Evolutionary conservation across 2,888 invertebrate genomes (phyloP), one percentile per base, ranked within the genome.

Genomic region (Dermolepida albohirtum): DNA sequence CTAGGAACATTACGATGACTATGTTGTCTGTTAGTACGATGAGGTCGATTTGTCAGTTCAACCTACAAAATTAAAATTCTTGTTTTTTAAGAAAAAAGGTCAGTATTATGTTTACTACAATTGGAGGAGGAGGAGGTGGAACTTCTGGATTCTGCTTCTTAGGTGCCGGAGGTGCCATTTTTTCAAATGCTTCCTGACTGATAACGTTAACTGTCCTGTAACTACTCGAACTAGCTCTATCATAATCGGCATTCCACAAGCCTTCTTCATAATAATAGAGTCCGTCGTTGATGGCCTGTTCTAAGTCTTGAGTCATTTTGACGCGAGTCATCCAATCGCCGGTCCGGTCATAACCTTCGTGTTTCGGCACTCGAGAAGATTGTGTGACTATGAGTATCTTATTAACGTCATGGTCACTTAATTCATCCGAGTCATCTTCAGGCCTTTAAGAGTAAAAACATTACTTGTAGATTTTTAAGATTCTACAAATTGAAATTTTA

Each of bases 201-300:
- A 97, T 95, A 70, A 97, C 85, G 73, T 92, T 95, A 47, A 97
- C 94, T 0, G 95, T 96, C 81, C 94, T 92, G 84, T 93, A 93
- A 74, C 88, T 89, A 68, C 85, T 86, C 55, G 83, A 80, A 22
- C 84, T 81, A 12, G 84, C 83, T 49, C 86, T 84, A 76, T 87
- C 86, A 71, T 89, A 88, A 44, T 86, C 82, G 65, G 88, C 89
- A 12, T 87, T 90, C 95, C 95, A 95, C 64, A 98, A 84, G 79
- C 97, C 97, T 80, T 97, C 96, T 84, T 99, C 98, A 77, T 98
- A 99, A 77, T 95, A 94, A 79, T 90, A 91, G 16, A 99, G 87
- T n/a, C 98, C 98, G 82, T 98, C 97, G 76, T 97, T 97, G 76
- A 99, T 99, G 49, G 95, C 93, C 85, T 96, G 93, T 76, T 94